Conservation (phyloP, 1,140 invertebrate species). For the Tachypleus tridentatus region DNA sequence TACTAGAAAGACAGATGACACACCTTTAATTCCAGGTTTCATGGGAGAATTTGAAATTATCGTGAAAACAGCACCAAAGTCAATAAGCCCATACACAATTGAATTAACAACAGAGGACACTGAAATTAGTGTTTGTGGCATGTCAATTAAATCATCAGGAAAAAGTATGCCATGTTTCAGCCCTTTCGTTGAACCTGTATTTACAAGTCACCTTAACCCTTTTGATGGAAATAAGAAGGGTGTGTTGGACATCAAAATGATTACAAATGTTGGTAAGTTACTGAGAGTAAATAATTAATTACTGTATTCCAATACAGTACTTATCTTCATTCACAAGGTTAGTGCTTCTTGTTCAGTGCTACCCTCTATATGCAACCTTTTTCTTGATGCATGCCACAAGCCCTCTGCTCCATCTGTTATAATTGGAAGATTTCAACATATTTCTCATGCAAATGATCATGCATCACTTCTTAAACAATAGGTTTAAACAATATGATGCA, state of each 20-base stretch:
- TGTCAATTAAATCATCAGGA: conserved; percentile 21
- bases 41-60: conserved; percentile 14
- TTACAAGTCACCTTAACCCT: conserved; percentile 14
- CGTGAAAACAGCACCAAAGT: conserved; percentile 14
- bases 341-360: too few species aligned
- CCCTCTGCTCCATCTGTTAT: too few species aligned
- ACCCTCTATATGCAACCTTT: too few species aligned
- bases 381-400: too few species aligned
- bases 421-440: too few species aligned
- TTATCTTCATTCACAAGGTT: too few species aligned
- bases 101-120: conserved; percentile 13
- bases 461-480: too few species aligned
- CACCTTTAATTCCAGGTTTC: conserved; percentile 15
- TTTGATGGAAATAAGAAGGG: conserved; percentile 20
- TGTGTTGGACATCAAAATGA: conserved; percentile 13
- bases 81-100: conserved; percentile 11
- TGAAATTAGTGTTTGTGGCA: conserved; percentile 22
- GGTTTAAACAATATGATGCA: too few species aligned
- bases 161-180: conserved; percentile 23
- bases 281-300: not conserved
- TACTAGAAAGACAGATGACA: not conserved
- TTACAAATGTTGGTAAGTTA: conserved; percentile 23
- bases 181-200: conserved; percentile 15
- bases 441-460: too few species aligned
- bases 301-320: too few species aligned